These are phyloP conservation scores for Corythornis cristatus DNA, from an alignment of 2,113 vertebrate genomes.

Conservation along the genomic window DNA sequence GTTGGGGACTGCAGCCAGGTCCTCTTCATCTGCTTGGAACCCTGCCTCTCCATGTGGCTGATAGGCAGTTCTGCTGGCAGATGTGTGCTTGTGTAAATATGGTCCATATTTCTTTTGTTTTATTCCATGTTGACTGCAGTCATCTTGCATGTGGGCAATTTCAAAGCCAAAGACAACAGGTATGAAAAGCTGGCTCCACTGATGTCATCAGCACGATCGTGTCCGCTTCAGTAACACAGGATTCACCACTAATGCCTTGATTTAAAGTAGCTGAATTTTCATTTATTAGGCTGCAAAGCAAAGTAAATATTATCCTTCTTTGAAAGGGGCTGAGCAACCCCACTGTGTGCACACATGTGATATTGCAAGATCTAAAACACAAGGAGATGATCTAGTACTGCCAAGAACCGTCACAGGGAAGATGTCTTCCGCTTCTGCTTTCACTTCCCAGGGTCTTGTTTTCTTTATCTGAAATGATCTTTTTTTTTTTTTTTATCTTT, in stretches of 20 bases:
- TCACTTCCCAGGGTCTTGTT: neutral
- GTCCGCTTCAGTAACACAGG: neutral
- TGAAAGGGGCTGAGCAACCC: neutral
- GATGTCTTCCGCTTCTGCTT: neutral
- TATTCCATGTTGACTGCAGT: neutral
- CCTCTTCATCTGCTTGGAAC: neutral
- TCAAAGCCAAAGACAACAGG: neutral
- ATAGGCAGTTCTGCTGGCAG: neutral
- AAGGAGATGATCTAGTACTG: neutral
- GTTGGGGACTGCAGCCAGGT: neutral
- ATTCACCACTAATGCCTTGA: neutral
- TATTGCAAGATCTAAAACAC: neutral
- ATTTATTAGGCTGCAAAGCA: neutral
- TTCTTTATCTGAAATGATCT: neutral
- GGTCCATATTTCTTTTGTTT: neutral
- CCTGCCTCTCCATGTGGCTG: neutral
- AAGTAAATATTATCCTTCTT: neutral
- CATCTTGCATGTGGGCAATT: neutral
- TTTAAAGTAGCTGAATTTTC: neutral
- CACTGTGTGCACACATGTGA: accelerated
- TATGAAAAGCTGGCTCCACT: neutral
- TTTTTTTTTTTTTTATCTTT: neutral
- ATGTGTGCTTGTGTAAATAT: neutral
- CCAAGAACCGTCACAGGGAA: neutral
- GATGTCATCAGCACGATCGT: neutral